phyloP scores from a whole-genome alignment of 2,797 vertebrate species.

The Mormyrops boulengeri region DNA sequence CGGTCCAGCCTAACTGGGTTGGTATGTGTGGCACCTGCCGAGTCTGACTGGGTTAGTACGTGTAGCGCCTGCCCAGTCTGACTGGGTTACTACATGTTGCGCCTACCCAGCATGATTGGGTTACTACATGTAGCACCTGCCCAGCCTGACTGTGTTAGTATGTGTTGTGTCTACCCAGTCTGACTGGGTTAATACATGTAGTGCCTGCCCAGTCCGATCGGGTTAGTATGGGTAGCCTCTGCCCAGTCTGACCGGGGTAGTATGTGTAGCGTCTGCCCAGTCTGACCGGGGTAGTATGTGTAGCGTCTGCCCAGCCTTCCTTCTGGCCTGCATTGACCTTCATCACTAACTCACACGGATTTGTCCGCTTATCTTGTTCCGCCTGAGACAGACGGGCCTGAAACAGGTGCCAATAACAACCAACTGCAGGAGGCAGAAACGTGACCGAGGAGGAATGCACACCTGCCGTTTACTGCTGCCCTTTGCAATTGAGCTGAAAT shows the following conservation, averaged over 20 bases:
- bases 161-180: too few relatives aligned
- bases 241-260: neutral
- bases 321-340: neutral
- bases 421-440: slow-evolving; percentile 16
- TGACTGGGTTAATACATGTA: too few relatives aligned
- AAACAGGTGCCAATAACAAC: slow-evolving; percentile 22
- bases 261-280: neutral
- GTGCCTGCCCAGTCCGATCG: too few relatives aligned
- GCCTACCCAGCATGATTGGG: too few relatives aligned
- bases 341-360: neutral
- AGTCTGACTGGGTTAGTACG: too few relatives aligned
- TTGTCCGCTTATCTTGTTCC: slow-evolving; percentile 6
- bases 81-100: too few relatives aligned
- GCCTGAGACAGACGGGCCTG: slow-evolving; percentile 14
- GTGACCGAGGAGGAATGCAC: slow-evolving; percentile 26
- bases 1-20: too few relatives aligned
- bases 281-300: neutral
- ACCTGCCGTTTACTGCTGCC: slow-evolving; percentile 26
- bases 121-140: too few relatives aligned
- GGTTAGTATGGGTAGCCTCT: neutral
- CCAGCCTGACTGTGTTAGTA: too few relatives aligned
- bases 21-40: too few relatives aligned
- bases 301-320: neutral
- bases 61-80: too few relatives aligned
- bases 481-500: slow-evolving; percentile 13